phyloP scores from a whole-genome alignment of 2,797 vertebrate genomes.

The Percopsis omiscomaycus region DNA sequence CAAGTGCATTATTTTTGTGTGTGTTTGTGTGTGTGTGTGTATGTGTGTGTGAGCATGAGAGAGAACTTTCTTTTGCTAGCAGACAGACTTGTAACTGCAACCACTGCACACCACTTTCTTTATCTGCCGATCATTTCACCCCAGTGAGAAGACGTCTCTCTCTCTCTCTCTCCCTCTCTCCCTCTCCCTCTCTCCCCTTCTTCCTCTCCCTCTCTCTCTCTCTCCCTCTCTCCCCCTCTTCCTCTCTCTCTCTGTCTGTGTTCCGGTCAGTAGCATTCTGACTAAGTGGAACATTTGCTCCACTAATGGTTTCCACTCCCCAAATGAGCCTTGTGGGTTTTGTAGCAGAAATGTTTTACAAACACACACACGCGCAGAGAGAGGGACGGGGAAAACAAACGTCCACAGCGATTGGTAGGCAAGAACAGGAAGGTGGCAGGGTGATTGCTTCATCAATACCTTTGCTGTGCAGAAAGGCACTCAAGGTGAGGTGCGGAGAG shows the following conservation, averaged over 20 bases:
- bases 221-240: background rate
- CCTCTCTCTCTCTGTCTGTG: background rate
- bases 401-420: background rate
- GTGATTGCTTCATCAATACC: slow-evolving; percentile 35
- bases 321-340: slow-evolving; percentile 35
- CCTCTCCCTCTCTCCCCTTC: background rate
- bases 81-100: too few relatives aligned
- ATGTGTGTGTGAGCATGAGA: too few relatives aligned
- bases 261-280: slow-evolving; percentile 12
- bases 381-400: slow-evolving; percentile 13
- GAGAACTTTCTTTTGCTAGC: too few relatives aligned
- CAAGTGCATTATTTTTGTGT: too few relatives aligned
- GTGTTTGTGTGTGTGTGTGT: too few relatives aligned
- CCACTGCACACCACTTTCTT: background rate
- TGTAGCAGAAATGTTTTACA: slow-evolving; percentile 28
- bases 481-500: background rate
- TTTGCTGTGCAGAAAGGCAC: slow-evolving; percentile 36
- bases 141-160: background rate
- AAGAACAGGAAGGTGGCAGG: slow-evolving; percentile 19
- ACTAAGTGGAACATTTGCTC: slow-evolving; percentile 25
- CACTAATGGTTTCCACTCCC: slow-evolving; percentile 22
- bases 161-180: background rate
- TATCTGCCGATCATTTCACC: background rate
- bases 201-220: slow-evolving; percentile 3
- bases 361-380: background rate